A percentile compares a stretch with the other conserved stretches of the same genome.
Evolutionary conservation across 2,888 invertebrate genomes (phyloP).

Genomic region (Metalampra italica): DNA sequence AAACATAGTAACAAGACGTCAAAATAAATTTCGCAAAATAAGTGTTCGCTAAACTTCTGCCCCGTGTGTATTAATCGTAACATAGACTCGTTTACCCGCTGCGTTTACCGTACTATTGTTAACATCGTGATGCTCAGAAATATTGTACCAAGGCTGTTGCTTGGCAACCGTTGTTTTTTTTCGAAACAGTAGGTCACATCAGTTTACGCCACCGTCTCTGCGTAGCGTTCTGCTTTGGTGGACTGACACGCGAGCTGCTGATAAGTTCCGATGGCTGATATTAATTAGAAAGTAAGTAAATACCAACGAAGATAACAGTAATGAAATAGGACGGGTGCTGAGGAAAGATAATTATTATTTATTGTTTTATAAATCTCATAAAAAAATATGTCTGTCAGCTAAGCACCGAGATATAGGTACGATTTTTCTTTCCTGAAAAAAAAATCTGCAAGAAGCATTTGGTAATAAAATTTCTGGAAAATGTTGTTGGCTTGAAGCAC

Average conservation of each 20-base stretch:
- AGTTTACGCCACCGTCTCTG: conserved; percentile 51
- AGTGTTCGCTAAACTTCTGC: background rate
- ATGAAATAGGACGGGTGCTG: no score
- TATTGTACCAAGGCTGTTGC: conserved; percentile 44
- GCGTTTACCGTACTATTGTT: conserved; percentile 32
- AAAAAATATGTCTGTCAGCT: no score
- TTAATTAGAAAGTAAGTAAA: conserved; percentile 3
- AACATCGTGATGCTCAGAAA: conserved; percentile 39
- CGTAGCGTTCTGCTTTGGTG: conserved; percentile 48
- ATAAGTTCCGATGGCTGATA: conserved; percentile 27
- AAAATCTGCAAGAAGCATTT: no score
- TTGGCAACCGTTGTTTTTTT: conserved; percentile 33
- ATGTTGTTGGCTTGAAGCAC: no score
- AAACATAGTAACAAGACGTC: no score
- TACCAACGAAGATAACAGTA: no score
- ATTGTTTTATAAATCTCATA: no score
- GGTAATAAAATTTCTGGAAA: no score
- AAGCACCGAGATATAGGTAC: no score
- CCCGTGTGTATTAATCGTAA: conserved; percentile 1
- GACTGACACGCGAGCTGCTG: conserved; percentile 42
- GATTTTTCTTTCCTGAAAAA: no score
- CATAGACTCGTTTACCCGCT: conserved; percentile 10
- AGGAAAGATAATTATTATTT: no score
- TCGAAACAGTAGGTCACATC: conserved; percentile 50
- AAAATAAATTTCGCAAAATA: no score